Percentiles rank a stretch among this genome's conserved stretches.
Conservation (phyloP, 2,113 vertebrate species). For the Cyprichromis sp. region DNA sequence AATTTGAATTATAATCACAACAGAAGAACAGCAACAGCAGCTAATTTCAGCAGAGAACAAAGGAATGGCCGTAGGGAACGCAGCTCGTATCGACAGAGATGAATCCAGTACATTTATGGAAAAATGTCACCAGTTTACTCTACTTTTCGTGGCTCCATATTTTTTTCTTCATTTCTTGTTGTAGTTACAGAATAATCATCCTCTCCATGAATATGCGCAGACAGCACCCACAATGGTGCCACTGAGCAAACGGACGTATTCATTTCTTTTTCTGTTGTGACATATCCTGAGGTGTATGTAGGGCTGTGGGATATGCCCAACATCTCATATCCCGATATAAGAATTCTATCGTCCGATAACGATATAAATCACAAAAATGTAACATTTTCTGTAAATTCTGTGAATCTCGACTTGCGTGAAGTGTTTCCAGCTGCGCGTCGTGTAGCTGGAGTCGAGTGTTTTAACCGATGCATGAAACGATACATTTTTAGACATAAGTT, state of each 20-base stretch:
- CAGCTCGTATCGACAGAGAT: neutral
- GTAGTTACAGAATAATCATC: neutral
- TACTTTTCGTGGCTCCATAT: neutral
- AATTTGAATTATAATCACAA: neutral
- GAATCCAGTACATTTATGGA: neutral
- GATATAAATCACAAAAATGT: rapidly evolving
- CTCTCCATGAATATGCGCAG: neutral
- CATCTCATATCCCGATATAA: too few relatives aligned
- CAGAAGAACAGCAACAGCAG: neutral
- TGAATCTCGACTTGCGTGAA: rapidly evolving
- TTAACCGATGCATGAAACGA: too few relatives aligned
- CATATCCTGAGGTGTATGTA: too few relatives aligned
- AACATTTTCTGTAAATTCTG: too few relatives aligned
- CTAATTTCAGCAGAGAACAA: neutral
- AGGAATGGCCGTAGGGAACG: rapidly evolving
- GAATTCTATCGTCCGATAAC: too few relatives aligned
- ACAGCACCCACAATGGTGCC: neutral
- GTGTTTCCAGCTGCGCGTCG: too few relatives aligned
- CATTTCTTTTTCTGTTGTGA: neutral
- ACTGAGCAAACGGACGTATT: neutral
- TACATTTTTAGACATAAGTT: too few relatives aligned
- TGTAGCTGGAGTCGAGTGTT: too few relatives aligned
- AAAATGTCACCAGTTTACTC: neutral
- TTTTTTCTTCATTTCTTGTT: neutral
- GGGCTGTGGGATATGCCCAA: too few relatives aligned